Percentiles rank a stretch among this genome's conserved stretches.
phyloP scores from a whole-genome alignment of 92 coral and sea anemone genomes.

The Muricea muricata region DNA sequence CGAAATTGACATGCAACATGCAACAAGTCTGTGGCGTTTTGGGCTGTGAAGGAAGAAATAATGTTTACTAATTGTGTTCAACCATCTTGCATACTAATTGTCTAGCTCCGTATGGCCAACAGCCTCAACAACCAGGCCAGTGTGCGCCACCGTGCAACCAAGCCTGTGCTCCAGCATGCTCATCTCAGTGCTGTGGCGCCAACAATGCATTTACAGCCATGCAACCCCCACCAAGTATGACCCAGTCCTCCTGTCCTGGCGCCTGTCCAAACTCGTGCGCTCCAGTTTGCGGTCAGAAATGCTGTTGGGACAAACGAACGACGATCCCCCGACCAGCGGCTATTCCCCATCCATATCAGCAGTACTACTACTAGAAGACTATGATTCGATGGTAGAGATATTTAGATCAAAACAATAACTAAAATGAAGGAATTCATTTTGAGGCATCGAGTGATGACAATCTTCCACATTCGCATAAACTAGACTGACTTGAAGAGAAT shows the following conservation, averaged over 20 bases:
- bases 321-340: conserved; percentile 23
- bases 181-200: conserved; percentile 43
- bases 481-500: too few relatives aligned
- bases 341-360: conserved; percentile 3
- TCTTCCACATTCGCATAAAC: too few relatives aligned
- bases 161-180: conserved; percentile 40
- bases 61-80: too few relatives aligned
- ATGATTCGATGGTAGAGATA: background rate
- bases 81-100: too few relatives aligned
- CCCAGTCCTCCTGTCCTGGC: conserved; percentile 23
- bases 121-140: conserved; percentile 8
- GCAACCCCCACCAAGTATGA: conserved; percentile 21
- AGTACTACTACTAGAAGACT: background rate
- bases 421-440: background rate
- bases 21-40: too few relatives aligned
- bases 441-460: background rate
- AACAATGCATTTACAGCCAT: conserved; percentile 24
- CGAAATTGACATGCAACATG: too few relatives aligned
- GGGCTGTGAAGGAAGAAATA: too few relatives aligned
- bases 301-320: conserved; percentile 45
- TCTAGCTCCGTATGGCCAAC: background rate
- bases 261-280: conserved; percentile 40
- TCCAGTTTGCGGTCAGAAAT: conserved; percentile 24
- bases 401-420: background rate
- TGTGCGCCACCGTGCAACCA: conserved; percentile 40